Base-by-base conservation (phyloP, 2,113 vertebrate species). In the Mustela nigripes region DNA sequence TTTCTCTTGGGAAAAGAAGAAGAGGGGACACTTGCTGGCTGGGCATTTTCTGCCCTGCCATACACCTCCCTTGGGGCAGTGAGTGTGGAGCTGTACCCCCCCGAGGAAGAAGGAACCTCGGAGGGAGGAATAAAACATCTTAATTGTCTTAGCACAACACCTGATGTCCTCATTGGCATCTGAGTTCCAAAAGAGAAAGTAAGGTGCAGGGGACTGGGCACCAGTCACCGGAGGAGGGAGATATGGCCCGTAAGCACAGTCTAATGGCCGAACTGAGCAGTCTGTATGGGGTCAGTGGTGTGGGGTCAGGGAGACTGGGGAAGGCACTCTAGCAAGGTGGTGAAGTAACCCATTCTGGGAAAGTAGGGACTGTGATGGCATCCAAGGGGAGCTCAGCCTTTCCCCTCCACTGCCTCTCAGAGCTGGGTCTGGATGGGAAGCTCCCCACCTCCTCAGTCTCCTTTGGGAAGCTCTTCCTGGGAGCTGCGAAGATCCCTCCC, bases 1-100 rank as follows among this genome's bases (percentile, higher is more conserved):
- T 31, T 74, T 85, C 56, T 93, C 71, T 60, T 88, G 50, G 63
- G 36, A 33, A 78, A 65, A 79, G 86, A 74, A 74, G 91, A 69
- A 10, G 18, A 15, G 58, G 36, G 53, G 78, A 73, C 14, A 1
- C 62, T 81, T 79, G 28, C 48, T 89, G 65, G 42, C 42, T 24
- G 79, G 36, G 12, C 28, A 21, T n/a, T 91, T 31, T 42, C 36
- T 62, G 0, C 26, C 39, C 53, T 36, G 11, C 62, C 82, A 39
- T 15, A 28, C 15, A 33, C 33, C 14, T 78, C 4, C 50, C 10
- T 14, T 26, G 67, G 26, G 39, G 39, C 36, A 19, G 4, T 10
- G 71, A 89, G 24, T 0, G 0, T 2, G 39, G 80, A 14, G 74
- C 2, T 11, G 1, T n/a, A 73, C 36, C 48, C 26, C 60, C 53